Conservation (phyloP, 2,113 vertebrate species). For the Eolophus roseicapilla region DNA sequence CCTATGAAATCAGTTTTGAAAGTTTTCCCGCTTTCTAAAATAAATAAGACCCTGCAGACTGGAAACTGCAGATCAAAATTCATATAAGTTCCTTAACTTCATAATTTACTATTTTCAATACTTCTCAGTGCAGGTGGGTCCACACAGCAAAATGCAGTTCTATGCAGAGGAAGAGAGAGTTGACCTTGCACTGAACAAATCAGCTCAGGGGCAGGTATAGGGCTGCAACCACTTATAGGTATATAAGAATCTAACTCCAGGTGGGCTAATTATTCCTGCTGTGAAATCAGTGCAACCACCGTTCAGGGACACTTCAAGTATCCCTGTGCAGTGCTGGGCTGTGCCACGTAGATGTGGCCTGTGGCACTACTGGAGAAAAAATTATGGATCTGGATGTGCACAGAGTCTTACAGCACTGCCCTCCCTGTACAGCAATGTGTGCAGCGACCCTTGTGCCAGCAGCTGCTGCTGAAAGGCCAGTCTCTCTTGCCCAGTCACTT, state of each 20-base stretch:
- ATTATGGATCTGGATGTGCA: neutral
- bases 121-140: neutral
- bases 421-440: rapidly evolving
- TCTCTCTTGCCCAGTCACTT: constrained; percentile 3
- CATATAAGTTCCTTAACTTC: neutral
- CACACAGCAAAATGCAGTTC: neutral
- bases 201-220: neutral
- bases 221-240: neutral
- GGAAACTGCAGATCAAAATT: neutral
- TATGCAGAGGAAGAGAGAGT: neutral
- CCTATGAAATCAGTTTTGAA: constrained; percentile 22
- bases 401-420: neutral
- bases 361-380: neutral
- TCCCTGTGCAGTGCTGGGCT: rapidly evolving
- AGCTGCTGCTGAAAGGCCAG: neutral
- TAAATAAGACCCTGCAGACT: neutral
- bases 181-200: neutral
- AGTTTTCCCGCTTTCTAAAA: neutral
- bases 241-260: neutral
- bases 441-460: neutral
- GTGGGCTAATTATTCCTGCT: neutral
- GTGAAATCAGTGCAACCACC: neutral
- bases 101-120: neutral
- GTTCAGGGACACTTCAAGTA: neutral
- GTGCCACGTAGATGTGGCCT: neutral